These are phyloP conservation scores for Muscicapa comitata DNA, from an alignment of 2,797 vertebrate species.

Conservation along the genomic window DNA sequence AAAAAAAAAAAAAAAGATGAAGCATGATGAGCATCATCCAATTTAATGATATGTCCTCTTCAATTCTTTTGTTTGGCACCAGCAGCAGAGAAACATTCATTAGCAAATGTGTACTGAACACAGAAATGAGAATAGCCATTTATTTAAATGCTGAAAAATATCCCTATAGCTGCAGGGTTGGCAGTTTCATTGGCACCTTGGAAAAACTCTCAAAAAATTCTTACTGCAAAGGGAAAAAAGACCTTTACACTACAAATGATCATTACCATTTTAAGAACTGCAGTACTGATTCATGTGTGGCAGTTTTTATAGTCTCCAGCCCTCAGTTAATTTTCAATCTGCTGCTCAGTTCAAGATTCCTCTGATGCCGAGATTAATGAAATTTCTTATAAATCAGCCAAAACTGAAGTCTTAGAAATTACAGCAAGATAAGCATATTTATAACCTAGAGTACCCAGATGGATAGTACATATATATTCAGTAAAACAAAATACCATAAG, in stretches of 20 bases:
- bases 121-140: slow-evolving; percentile 23
- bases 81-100: slow-evolving; percentile 30
- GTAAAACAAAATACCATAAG: slow-evolving; percentile 52
- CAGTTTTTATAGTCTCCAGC: not conserved
- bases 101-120: slow-evolving; percentile 11
- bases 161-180: not conserved
- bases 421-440: slow-evolving; percentile 59
- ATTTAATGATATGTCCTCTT: not conserved
- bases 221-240: not conserved
- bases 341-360: slow-evolving; percentile 57
- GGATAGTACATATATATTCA: slow-evolving; percentile 40
- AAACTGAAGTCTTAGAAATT: slow-evolving; percentile 70
- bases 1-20: not conserved
- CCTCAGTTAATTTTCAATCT: slow-evolving; percentile 56
- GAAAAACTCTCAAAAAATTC: not conserved
- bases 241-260: not conserved
- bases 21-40: not conserved
- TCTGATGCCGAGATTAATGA: slow-evolving; percentile 68
- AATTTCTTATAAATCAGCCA: slow-evolving; percentile 67
- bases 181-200: not conserved
- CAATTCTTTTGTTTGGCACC: slow-evolving; percentile 1
- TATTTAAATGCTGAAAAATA: slow-evolving; percentile 13
- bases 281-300: slow-evolving; percentile 17
- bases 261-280: slow-evolving; percentile 32
- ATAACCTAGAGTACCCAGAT: slow-evolving; percentile 50